A percentile compares a stretch with the other conserved stretches of the same genome.
Evolutionary conservation across 2,113 vertebrate genomes (phyloP).

Genomic region (Ctenodactylus gundi): DNA sequence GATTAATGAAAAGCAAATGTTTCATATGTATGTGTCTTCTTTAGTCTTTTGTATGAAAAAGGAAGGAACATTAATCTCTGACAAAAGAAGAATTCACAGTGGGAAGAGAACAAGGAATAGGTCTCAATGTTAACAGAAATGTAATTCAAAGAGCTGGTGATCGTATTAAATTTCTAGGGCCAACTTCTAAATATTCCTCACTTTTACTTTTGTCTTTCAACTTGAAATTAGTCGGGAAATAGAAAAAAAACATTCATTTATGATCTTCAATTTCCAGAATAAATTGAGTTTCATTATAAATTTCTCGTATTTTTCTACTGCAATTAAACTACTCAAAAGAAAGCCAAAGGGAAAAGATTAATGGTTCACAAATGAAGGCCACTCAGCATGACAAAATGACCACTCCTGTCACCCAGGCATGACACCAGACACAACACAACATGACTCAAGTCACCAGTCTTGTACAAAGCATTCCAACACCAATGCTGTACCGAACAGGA

Average conservation of each 20-base stretch:
- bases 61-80: conserved; percentile 52
- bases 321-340: conserved; percentile 50
- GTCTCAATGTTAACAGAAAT: not conserved
- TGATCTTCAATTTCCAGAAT: conserved; percentile 55
- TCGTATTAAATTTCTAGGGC: conserved; percentile 46
- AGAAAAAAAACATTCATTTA: conserved; percentile 43
- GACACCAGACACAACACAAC: not conserved
- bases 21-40: conserved; percentile 49
- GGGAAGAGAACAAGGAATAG: not conserved
- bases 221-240: conserved; percentile 60
- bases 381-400: not conserved
- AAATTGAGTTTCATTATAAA: conserved; percentile 60
- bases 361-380: not conserved
- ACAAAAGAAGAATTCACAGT: not conserved
- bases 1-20: conserved; percentile 62
- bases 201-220: conserved; percentile 55
- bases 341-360: conserved; percentile 20
- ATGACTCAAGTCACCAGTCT: not conserved
- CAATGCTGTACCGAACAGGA: not conserved
- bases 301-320: conserved; percentile 7
- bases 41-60: conserved; percentile 58
- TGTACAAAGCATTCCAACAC: not conserved
- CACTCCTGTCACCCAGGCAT: not conserved
- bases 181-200: conserved; percentile 22
- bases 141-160: conserved; percentile 16